phyloP scores from a whole-genome alignment of 2,113 vertebrate genomes.

The Anolis sagrei region DNA sequence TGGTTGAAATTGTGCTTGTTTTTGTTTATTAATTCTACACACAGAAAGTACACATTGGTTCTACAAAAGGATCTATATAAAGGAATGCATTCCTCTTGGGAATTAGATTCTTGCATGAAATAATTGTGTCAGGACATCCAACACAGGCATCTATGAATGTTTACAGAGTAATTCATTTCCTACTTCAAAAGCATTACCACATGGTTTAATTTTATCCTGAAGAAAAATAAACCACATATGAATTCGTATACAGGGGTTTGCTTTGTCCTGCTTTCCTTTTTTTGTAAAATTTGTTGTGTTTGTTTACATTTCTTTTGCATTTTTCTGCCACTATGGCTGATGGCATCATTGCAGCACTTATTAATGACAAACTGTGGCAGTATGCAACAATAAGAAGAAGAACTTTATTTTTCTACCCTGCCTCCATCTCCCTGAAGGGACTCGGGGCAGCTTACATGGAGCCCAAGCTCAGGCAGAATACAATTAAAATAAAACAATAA shows the following conservation, averaged over 20 bases:
- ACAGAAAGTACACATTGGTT: rapidly evolving
- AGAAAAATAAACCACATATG: neutral
- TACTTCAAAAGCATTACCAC: neutral
- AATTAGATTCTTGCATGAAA: rapidly evolving
- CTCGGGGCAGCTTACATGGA: too few relatives aligned
- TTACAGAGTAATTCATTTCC: neutral
- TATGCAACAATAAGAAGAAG: too few relatives aligned
- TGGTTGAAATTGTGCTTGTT: neutral
- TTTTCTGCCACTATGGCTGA: neutral
- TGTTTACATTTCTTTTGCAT: neutral
- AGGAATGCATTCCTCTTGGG: neutral
- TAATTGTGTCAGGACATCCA: neutral
- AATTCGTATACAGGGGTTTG: neutral
- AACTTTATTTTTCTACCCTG: too few relatives aligned
- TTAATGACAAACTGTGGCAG: too few relatives aligned
- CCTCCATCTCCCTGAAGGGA: too few relatives aligned
- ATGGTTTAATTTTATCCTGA: neutral
- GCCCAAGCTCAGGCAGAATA: too few relatives aligned
- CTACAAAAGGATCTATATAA: neutral
- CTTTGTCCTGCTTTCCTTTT: neutral
- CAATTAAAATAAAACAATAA: too few relatives aligned
- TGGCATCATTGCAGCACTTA: neutral
- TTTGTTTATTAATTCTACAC: neutral
- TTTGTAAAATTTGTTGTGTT: neutral
- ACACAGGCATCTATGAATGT: neutral